A percentile compares a stretch with the other conserved stretches of the same genome.
Conservation (phyloP, 2,888 invertebrate genomes). For the Xylocampa areola region DNA sequence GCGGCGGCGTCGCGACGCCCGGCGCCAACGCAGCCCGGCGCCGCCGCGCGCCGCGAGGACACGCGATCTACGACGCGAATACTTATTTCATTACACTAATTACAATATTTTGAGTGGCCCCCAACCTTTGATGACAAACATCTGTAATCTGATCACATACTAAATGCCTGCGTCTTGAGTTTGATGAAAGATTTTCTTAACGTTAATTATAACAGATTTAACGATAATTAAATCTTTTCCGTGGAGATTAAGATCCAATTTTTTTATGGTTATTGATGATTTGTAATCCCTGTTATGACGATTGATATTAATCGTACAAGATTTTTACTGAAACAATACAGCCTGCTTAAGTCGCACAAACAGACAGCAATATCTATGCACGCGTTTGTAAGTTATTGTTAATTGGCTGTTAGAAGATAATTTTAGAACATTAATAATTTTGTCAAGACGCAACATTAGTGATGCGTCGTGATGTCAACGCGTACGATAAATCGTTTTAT, state of each 20-base stretch:
- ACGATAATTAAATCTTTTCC: neutral
- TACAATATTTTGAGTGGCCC: slow-evolving; percentile 55
- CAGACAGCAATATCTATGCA: slow-evolving; percentile 35
- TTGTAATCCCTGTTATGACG: neutral
- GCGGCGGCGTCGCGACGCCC: slow-evolving; percentile 77
- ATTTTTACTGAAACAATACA: slow-evolving; percentile 8
- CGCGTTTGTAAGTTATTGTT: slow-evolving; percentile 48
- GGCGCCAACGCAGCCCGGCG: slow-evolving; percentile 70
- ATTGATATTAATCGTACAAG: neutral
- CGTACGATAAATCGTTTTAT: slow-evolving; percentile 68
- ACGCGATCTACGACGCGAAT: slow-evolving; percentile 64
- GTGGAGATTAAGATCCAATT: neutral
- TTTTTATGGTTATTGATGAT: neutral
- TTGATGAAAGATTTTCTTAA: slow-evolving; percentile 37
- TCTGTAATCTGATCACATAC: slow-evolving; percentile 50
- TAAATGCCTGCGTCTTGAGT: slow-evolving; percentile 8
- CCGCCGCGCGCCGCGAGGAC: slow-evolving; percentile 71
- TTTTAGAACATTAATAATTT: slow-evolving; percentile 62
- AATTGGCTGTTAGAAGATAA: slow-evolving; percentile 54
- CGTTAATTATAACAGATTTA: neutral
- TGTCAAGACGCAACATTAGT: slow-evolving; percentile 57
- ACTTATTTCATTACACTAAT: slow-evolving; percentile 68
- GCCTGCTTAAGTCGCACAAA: slow-evolving; percentile 23
- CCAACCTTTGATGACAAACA: slow-evolving; percentile 45
- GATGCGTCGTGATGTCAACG: slow-evolving; percentile 64